phyloP scores from a whole-genome alignment of 2,113 vertebrate species.

The Crotophaga sulcirostris region DNA sequence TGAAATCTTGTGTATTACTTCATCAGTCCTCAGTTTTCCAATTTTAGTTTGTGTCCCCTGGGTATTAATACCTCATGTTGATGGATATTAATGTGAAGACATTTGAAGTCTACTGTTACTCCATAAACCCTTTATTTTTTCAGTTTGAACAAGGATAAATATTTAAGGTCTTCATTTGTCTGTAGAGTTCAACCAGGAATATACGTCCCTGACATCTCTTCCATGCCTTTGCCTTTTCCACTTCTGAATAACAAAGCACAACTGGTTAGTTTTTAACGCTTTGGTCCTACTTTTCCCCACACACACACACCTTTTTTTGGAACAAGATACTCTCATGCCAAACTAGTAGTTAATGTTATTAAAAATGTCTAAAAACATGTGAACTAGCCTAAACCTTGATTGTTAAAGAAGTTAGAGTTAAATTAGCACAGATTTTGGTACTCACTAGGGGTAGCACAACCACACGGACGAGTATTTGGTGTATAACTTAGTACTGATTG shows the following conservation, averaged over 20 bases:
- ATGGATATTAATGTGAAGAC: neutral
- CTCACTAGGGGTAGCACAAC: neutral
- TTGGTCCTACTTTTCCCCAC: neutral
- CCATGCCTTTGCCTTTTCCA: neutral
- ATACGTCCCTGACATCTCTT: neutral
- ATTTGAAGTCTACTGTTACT: neutral
- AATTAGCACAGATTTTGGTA: neutral
- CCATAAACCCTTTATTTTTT: neutral
- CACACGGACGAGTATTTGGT: neutral
- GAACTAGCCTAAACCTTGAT: neutral
- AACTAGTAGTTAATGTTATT: neutral
- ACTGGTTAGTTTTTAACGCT: neutral
- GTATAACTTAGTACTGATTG: neutral
- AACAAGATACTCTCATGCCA: neutral
- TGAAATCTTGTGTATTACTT: neutral
- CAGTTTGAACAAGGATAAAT: neutral
- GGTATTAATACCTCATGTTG: neutral
- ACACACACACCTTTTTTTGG: neutral
- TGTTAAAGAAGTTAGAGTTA: neutral
- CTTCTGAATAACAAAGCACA: neutral
- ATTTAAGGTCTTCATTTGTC: conserved; percentile 4
- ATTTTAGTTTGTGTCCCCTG: neutral
- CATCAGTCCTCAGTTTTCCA: neutral
- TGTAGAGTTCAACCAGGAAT: neutral
- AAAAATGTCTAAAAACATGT: neutral